phyloP scores from a whole-genome alignment of 2,888 invertebrate species.

The Yponomeuta evonymella region DNA sequence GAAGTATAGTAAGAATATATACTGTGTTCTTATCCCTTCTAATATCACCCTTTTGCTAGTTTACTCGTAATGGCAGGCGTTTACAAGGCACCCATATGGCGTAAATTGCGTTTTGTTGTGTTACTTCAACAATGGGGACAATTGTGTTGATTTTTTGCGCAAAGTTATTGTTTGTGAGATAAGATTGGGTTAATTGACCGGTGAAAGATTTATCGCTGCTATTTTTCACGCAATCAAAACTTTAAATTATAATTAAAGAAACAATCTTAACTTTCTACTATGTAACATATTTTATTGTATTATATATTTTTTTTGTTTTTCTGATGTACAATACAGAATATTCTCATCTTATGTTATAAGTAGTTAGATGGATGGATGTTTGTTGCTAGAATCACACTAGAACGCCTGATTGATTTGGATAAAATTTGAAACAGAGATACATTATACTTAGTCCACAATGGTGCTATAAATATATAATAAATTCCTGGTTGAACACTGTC shows the following conservation, averaged over 20 bases:
- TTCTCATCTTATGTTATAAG: no score
- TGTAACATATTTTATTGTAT: no score
- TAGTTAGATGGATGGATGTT: no score
- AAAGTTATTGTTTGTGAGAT: slow-evolving; percentile 5
- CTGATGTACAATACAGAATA: no score
- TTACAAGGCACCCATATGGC: slow-evolving; percentile 58
- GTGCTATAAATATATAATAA: no score
- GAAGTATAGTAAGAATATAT: neutral
- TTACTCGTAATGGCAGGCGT: slow-evolving; percentile 51
- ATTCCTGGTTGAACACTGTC: no score
- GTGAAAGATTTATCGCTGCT: neutral
- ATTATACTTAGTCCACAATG: no score
- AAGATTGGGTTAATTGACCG: slow-evolving; percentile 9
- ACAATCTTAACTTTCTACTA: no score
- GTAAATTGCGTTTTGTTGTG: slow-evolving; percentile 28
- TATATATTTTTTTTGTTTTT: no score
- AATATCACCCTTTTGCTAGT: neutral
- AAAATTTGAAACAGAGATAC: no score
- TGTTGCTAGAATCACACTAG: no score
- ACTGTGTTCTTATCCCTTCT: neutral
- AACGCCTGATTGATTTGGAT: no score
- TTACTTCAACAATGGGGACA: slow-evolving; percentile 15
- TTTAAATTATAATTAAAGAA: neutral
- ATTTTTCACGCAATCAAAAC: neutral
- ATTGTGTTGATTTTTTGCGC: slow-evolving; percentile 4